Evolutionary conservation across 2,888 invertebrate genomes (phyloP), one percentile per base, ranked within the genome.

Genomic region (Augochlorella aurata): DNA sequence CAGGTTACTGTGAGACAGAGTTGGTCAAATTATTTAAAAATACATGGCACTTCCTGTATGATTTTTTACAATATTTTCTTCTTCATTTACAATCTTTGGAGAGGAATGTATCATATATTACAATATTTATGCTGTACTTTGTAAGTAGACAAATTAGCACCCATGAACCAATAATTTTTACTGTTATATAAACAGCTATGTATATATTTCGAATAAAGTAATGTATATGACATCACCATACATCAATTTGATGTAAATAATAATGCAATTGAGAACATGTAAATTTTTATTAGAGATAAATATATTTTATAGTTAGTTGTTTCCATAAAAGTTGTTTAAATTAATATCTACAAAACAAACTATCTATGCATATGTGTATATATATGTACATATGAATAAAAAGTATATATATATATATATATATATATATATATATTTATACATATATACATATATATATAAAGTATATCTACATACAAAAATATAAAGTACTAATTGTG

Each of bases 121-220:
- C 65, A 49, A 61, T 66, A 80, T 81, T 52, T 44, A 74, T 74
- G 49, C 65, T 52, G 50, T 50, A 67, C 61, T 75, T 82, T 68
- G 72, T 76, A 81, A 76, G 75, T 73, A 58, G 52, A 69, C 63
- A 38, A 74, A 29, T 69, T 50, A 49, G 65, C 44, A 49, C 18
- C 24, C 50, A 21, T 58, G 45, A 49, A 54, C 45, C 61, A 69
- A 65, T 63, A 81, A 61, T 81, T 72, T 82, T 81, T 81, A 73
- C 54, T 68, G 77, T 82, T 82, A 81, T 72, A 52, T 82, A 81
- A 82, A 81, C 72, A 73, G 65, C 68, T 76, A 44, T 50, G 29
- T 75, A 75, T 67, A 58, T 63, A 63, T 63, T 58, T 75, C 54
- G 16, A 44, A 69, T 72, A 63, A 18, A 65, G 49, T 63, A 68